A percentile compares a stretch with the other conserved stretches of the same genome.
phyloP scores from a whole-genome alignment of 1,140 invertebrate genomes.

The Lerema accius region DNA sequence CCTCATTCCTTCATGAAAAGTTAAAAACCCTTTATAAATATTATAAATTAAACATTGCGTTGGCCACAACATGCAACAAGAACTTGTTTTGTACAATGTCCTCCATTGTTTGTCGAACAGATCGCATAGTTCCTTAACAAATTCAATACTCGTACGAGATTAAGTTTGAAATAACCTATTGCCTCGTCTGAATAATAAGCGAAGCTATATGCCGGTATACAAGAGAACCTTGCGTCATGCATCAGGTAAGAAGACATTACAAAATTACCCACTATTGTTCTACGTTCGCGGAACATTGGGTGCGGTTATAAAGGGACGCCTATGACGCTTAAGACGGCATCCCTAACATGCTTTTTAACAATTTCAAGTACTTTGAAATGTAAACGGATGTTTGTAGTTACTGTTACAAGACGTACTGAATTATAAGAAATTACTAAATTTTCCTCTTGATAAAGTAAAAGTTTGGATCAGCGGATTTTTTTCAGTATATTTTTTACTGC shows the following conservation, averaged over 20 bases:
- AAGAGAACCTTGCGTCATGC: conserved; percentile 70
- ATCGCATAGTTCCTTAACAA: conserved; percentile 39
- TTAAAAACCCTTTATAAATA: too few relatives aligned
- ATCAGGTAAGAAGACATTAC: conserved; percentile 77
- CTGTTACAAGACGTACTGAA: too few relatives aligned
- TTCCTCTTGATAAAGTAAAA: too few relatives aligned
- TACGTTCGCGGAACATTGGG: conserved; percentile 68
- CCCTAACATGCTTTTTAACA: too few relatives aligned
- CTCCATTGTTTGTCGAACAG: conserved; percentile 18
- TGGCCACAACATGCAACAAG: background rate
- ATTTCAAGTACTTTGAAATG: too few relatives aligned
- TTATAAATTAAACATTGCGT: background rate
- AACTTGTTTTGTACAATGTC: conserved; percentile 12
- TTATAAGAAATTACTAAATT: too few relatives aligned
- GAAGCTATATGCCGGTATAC: conserved; percentile 48
- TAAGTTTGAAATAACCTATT: conserved; percentile 61
- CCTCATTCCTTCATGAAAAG: too few relatives aligned
- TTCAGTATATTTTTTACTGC: too few relatives aligned
- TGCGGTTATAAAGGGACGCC: conserved; percentile 22
- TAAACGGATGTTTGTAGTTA: too few relatives aligned
- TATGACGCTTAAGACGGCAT: conserved; percentile 9
- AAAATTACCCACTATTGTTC: conserved; percentile 79
- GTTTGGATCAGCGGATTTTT: too few relatives aligned
- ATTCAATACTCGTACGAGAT: conserved; percentile 54
- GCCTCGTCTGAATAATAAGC: conserved; percentile 66